Conservation (phyloP, 2,113 vertebrate genomes). For the Terrapene triunguis region DNA sequence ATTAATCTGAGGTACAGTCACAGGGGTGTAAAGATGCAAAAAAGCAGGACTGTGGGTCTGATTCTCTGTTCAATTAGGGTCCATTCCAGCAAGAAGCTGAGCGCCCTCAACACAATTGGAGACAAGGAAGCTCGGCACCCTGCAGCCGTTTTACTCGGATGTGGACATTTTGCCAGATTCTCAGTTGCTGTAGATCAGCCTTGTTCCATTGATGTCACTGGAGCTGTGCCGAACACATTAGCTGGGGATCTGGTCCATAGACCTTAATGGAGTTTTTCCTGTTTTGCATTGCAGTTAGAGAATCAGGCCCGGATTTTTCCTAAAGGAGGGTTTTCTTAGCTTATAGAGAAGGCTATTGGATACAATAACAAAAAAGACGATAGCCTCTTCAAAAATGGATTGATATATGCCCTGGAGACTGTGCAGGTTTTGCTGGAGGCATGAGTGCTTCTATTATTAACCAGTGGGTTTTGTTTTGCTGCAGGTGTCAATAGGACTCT, state of each 20-base stretch:
- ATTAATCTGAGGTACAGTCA: neutral
- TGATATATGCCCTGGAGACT: rapidly evolving
- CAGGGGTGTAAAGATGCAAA: rapidly evolving
- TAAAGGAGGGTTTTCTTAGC: neutral
- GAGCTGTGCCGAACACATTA: rapidly evolving
- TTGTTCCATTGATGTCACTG: neutral
- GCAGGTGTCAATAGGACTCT: rapidly evolving
- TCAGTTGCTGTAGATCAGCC: neutral
- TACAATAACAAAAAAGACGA: neutral
- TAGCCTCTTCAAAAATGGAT: neutral
- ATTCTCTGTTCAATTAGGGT: neutral
- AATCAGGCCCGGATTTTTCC: rapidly evolving
- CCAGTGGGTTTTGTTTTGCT: rapidly evolving
- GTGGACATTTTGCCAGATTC: neutral
- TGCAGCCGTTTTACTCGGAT: neutral
- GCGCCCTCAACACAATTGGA: neutral
- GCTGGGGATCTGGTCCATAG: rapidly evolving
- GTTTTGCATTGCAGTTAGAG: neutral
- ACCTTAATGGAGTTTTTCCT: rapidly evolving
- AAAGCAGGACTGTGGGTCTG: neutral
- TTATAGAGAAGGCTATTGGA: rapidly evolving
- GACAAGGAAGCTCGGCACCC: neutral
- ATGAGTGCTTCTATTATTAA: rapidly evolving
- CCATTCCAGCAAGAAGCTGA: neutral
- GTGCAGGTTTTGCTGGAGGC: neutral